Evolutionary conservation across 2,113 vertebrate species (phyloP).

Genomic region (Tyrannus savana): DNA sequence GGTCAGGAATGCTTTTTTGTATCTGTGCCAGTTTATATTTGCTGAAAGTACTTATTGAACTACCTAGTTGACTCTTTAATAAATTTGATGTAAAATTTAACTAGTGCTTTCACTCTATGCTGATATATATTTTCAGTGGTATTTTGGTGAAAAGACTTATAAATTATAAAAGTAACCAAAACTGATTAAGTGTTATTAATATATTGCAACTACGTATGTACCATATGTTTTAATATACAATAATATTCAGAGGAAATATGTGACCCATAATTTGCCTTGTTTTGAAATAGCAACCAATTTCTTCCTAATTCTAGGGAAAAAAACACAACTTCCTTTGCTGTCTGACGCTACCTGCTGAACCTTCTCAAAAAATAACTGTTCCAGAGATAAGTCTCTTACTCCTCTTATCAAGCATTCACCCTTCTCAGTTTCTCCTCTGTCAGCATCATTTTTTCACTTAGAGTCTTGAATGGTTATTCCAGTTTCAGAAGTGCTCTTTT

Average conservation of each 20-base stretch:
- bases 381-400: neutral
- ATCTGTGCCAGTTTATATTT: neutral
- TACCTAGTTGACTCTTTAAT: neutral
- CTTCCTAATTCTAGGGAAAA: neutral
- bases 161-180: neutral
- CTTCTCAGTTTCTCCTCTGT: neutral
- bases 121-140: neutral
- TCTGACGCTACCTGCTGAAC: neutral
- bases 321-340: neutral
- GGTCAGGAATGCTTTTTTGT: neutral
- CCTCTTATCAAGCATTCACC: neutral
- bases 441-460: neutral
- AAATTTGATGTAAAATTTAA: neutral
- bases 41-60: neutral
- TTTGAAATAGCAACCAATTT: neutral
- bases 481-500: neutral
- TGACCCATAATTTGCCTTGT: neutral
- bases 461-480: neutral
- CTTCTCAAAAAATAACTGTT: neutral
- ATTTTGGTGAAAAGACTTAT: neutral
- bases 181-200: neutral
- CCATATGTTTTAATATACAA: neutral
- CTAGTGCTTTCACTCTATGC: neutral
- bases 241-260: neutral
- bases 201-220: neutral